These are phyloP conservation scores for Portunus trituberculatus DNA, from an alignment of 1,140 invertebrate species.

Conservation along the genomic window DNA sequence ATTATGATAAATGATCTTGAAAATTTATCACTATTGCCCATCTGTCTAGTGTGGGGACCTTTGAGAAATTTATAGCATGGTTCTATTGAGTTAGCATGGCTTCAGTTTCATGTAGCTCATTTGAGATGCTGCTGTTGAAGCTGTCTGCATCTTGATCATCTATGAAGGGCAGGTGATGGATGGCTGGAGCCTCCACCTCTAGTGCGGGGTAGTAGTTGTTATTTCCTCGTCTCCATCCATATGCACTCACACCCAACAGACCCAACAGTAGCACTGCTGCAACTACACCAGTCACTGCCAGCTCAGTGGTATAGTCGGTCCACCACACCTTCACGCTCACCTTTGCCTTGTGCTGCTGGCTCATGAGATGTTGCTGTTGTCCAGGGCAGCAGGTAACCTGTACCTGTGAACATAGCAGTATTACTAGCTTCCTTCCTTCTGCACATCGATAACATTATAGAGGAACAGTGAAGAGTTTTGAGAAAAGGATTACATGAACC, in stretches of 20 bases:
- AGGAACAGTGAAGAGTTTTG: too few relatives aligned
- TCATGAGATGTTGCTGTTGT: conserved; percentile 28
- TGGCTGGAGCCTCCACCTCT: neutral
- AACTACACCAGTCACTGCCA: neutral
- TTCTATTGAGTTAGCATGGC: too few relatives aligned
- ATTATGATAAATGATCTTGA: too few relatives aligned
- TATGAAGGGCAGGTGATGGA: conserved; percentile 50
- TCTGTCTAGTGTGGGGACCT: too few relatives aligned
- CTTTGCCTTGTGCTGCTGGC: neutral
- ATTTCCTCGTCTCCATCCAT: neutral
- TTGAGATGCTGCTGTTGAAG: conserved; percentile 44
- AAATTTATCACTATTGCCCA: too few relatives aligned
- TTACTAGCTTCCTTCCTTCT: neutral
- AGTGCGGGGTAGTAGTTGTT: neutral
- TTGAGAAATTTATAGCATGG: too few relatives aligned
- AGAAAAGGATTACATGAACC: too few relatives aligned
- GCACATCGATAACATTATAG: neutral
- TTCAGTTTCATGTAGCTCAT: neutral
- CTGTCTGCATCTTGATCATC: conserved; percentile 49
- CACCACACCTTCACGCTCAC: conserved; percentile 34
- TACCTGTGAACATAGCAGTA: conserved; percentile 30
- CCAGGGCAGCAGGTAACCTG: conserved; percentile 34
- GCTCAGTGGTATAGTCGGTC: neutral
- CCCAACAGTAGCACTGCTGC: neutral
- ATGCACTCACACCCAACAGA: neutral